These are phyloP conservation scores for Heteromyza rotundicornis DNA, from an alignment of 2,888 invertebrate genomes.

Conservation along the genomic window DNA sequence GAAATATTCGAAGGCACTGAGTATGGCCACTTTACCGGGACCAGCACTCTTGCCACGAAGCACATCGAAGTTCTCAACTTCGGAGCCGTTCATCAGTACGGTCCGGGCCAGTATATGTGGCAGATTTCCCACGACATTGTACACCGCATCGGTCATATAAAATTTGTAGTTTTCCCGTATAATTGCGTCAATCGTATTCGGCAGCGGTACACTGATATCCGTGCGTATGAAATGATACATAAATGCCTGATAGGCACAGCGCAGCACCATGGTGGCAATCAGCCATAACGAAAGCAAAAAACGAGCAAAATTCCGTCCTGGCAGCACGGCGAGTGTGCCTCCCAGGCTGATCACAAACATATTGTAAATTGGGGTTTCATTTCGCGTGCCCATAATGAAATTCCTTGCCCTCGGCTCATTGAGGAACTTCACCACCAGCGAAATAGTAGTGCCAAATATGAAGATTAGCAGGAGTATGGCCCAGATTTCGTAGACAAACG, in stretches of 20 bases:
- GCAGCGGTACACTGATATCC: conserved; percentile 31
- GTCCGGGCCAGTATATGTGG: conserved; percentile 21
- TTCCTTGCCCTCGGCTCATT: conserved; percentile 15
- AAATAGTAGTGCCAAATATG: conserved; percentile 23
- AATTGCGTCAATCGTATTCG: conserved; percentile 30
- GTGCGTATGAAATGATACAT: conserved; percentile 39
- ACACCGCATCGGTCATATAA: conserved; percentile 27
- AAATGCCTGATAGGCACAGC: conserved; percentile 48
- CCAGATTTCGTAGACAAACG: conserved; percentile 36
- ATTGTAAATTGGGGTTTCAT: conserved; percentile 34
- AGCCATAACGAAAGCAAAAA: conserved; percentile 52
- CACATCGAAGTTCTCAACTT: conserved; percentile 33
- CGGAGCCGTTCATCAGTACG: conserved; percentile 28
- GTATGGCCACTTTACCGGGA: conserved; percentile 30
- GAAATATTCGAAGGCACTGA: conserved; percentile 37
- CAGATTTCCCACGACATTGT: conserved; percentile 22
- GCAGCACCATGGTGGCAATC: conserved; percentile 45
- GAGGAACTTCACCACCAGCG: conserved; percentile 4
- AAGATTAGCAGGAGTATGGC: conserved; percentile 25
- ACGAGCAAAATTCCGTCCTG: conserved; percentile 51
- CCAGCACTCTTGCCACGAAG: conserved; percentile 15
- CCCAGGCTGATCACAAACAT: conserved; percentile 39
- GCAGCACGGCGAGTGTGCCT: conserved; percentile 38
- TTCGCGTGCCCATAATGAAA: conserved; percentile 37
- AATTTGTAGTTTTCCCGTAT: conserved; percentile 29